Evolutionary conservation across 2,113 vertebrate genomes (phyloP), one percentile per base, ranked within the genome.

Genomic region (Sylvia atricapilla): DNA sequence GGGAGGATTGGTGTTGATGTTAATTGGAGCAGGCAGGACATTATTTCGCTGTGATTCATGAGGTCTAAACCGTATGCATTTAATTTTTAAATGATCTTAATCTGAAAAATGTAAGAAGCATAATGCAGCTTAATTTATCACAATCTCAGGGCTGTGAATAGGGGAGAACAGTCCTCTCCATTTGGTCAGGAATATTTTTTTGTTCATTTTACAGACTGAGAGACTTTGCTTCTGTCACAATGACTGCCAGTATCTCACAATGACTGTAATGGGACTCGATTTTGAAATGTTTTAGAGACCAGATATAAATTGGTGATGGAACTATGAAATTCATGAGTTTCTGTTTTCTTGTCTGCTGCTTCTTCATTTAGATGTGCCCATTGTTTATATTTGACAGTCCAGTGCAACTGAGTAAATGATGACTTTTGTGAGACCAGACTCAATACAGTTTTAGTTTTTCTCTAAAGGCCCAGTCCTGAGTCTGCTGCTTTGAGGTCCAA

Each of bases 381-480:
- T 50, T 50, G 44, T 39, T 85, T 44, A 4, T 5, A 2, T 79
- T 60, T 72, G 56, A 18, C 9, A 33, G n/a, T 41, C 78, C 41
- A 62, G 58, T 41, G 49, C 28, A 69, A n/a, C 5, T 11, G 46
- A 84, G 33, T 56, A 75, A 33, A 63, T 22, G 22, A 22, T 37
- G 23, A 39, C 84, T 96, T 96, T 63, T 53, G 25, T 78, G n/a
- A 94, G 87, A 96, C 89, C 60, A 93, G 28, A 93, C 72, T 87
- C 59, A 47, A 21, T 75, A 73, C 8, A 95, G 55, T 89, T 89
- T 92, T 73, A 5, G 10, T 46, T 86, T 67, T 35, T 59, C 22
- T 60, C 11, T 43, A 24, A 59, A 78, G 55, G 20, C 47, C 11
- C 2, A 27, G 6, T 63, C 33, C 15, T 73, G 20, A 33, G 60